These are phyloP conservation scores for Spheniscus humboldti DNA, from an alignment of 2,797 vertebrate genomes.

Conservation along the genomic window DNA sequence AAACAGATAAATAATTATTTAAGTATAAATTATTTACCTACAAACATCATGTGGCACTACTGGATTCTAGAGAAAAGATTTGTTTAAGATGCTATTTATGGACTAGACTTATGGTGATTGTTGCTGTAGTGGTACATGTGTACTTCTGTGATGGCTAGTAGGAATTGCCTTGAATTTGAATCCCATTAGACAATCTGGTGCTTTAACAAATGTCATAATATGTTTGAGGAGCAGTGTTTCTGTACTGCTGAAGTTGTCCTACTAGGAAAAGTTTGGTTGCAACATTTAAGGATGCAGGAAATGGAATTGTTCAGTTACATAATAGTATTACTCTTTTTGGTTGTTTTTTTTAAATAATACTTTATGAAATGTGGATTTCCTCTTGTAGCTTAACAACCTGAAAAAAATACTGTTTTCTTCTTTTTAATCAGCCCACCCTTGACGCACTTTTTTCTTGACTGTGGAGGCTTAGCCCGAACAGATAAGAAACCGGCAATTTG, in stretches of 20 bases:
- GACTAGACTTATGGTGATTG: not conserved
- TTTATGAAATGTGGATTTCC: not conserved
- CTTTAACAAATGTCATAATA: not conserved
- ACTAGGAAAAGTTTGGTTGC: not conserved
- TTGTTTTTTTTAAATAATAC: not conserved
- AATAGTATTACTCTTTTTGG: not conserved
- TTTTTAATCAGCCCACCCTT: conserved; percentile 84
- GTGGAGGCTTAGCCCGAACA: conserved; percentile 89
- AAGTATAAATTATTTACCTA: not conserved
- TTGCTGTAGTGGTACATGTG: not conserved
- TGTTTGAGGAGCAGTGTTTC: accelerated
- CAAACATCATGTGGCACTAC: not conserved
- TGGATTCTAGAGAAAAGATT: not conserved
- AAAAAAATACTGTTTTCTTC: not conserved
- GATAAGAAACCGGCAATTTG: conserved; percentile 98
- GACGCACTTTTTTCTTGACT: conserved; percentile 96
- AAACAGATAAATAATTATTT: not conserved
- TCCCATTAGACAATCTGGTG: not conserved
- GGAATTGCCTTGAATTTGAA: not conserved
- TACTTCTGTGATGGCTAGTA: not conserved
- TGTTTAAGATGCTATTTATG: not conserved
- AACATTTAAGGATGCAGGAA: not conserved
- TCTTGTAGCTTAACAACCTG: not conserved
- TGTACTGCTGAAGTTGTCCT: not conserved
- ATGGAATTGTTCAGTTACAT: not conserved